Evolutionary conservation across 2,113 vertebrate genomes (phyloP).

Genomic region (Amazona guildingii): DNA sequence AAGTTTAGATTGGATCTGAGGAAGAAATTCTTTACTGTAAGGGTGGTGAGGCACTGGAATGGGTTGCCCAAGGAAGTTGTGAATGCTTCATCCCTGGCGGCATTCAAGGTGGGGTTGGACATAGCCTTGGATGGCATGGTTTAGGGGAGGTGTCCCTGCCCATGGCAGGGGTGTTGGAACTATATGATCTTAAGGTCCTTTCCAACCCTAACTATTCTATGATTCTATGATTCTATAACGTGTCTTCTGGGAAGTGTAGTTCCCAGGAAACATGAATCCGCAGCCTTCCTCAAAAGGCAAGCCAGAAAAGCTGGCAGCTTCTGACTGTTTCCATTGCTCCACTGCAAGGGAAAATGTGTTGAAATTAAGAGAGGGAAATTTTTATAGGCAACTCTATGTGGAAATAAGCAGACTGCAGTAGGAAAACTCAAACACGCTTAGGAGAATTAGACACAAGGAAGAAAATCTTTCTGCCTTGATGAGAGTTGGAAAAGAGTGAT

Average conservation of each 20-base stretch:
- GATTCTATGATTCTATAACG: too few species aligned
- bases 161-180: too few species aligned
- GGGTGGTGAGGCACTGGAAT: too few species aligned
- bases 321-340: background rate
- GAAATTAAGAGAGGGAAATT: background rate
- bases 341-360: background rate
- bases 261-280: background rate
- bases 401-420: background rate
- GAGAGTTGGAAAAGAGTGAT: background rate
- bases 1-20: too few species aligned
- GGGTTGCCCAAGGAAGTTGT: too few species aligned
- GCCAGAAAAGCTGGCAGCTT: background rate
- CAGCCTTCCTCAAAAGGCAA: background rate
- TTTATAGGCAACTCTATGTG: background rate
- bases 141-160: too few species aligned
- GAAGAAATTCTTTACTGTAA: too few species aligned
- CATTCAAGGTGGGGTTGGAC: too few species aligned
- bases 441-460: background rate
- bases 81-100: too few species aligned
- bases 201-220: too few species aligned
- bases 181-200: too few species aligned
- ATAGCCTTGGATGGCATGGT: too few species aligned
- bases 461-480: background rate
- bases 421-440: background rate
- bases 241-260: constrained; percentile 17